Conservation (phyloP, 2,888 invertebrate species). For the Miltochrista miniata region DNA sequence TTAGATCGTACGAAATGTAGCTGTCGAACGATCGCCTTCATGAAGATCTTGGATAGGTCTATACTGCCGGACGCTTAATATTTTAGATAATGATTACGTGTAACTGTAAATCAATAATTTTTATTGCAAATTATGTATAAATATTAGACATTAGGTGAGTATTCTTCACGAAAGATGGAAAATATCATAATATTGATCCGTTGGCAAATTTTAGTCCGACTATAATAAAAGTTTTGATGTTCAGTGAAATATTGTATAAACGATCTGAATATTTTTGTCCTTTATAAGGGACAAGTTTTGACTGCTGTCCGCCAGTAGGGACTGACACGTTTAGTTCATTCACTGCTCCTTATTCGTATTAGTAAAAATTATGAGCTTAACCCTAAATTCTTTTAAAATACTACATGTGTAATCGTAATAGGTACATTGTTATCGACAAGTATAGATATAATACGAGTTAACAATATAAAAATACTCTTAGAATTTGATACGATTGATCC, state of each 20-base stretch:
- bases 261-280: constrained; percentile 30
- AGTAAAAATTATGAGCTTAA: constrained; percentile 39
- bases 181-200: constrained; percentile 13
- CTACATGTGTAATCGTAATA: too few species aligned
- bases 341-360: constrained; percentile 36
- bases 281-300: constrained; percentile 33
- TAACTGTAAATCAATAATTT: constrained; percentile 28
- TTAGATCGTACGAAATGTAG: constrained; percentile 43
- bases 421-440: constrained; percentile 31
- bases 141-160: constrained; percentile 30
- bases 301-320: constrained; percentile 41
- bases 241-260: constrained; percentile 29
- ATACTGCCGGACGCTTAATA: constrained; percentile 42
- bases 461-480: constrained; percentile 27
- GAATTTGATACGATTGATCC: constrained; percentile 35
- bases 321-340: constrained; percentile 27
- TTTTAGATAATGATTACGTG: constrained; percentile 34
- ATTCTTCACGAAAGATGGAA: constrained; percentile 16
- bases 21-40: constrained; percentile 47
- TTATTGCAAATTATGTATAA: constrained; percentile 28
- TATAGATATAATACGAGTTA: constrained; percentile 33
- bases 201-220: constrained; percentile 28
- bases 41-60: constrained; percentile 44
- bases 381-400: constrained; percentile 36
- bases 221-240: constrained; percentile 29